Base-by-base conservation (phyloP, 1,140 invertebrate genomes). In the Drosophila elegans region DNA sequence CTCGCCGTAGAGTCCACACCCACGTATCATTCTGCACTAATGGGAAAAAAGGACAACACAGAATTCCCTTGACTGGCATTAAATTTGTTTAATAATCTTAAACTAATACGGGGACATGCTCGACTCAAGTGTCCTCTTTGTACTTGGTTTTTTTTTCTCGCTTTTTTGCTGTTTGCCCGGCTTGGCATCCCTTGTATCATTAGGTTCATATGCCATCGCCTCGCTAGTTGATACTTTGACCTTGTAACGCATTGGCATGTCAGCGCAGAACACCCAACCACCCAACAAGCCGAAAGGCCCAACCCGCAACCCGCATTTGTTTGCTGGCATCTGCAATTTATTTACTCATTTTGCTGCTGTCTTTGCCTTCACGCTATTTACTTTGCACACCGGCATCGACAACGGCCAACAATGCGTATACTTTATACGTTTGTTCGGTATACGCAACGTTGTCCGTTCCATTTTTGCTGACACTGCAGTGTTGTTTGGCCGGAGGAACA, bases 51-150 rank as follows among this genome's bases (percentile, higher is more conserved):
- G 42, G 29, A 25, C 52, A 49, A 59, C 48, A 12, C 29, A 44
- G 59, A 16, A 38, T 63, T 84, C 48, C 80, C 80, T 44, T 64
- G 73, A 41, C 72, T 61, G 67, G 74, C 77, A 85, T 80, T 80
- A 85, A 80, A 81, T 85, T 85, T 81, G 72, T 85, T 84, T 80
- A 85, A 79, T 77, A 74, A 81, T 80, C 73, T 71, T 74, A 85
- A 78, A 82, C 74, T 68, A 74, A 83, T 71, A 82, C 75, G 59
- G 44, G 54, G 29, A 69, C 78, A 80, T 61, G 44, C 49, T 51
- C 32, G 49, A 13, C 59, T 80, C 39, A 42, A 73, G 67, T 76
- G 55, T 57, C 52, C 62, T 76, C 53, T 68, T 46, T 55, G 46
- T 56, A 34, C 38, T 55, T 48, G 29, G 52, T 45, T 54, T 48